Evolutionary conservation across 2,888 invertebrate genomes (phyloP).

Genomic region (Lasioglossum leucozonium): DNA sequence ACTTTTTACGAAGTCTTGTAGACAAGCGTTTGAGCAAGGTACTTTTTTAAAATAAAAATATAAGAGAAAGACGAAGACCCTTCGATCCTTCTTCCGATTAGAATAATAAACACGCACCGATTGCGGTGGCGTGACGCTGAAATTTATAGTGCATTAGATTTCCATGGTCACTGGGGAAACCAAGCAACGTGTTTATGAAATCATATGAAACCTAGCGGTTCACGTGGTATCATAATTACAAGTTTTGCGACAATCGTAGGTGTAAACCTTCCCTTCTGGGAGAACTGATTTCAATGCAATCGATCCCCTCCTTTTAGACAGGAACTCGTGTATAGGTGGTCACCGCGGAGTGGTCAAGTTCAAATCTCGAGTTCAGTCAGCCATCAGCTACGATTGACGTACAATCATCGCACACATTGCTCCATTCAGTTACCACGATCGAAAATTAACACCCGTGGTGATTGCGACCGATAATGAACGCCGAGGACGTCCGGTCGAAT

Average conservation of each 20-base stretch:
- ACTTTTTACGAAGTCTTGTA: slow-evolving; percentile 51
- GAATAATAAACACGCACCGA: not conserved
- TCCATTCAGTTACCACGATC: slow-evolving; percentile 40
- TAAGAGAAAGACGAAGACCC: not conserved
- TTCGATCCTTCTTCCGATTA: not conserved
- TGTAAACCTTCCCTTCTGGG: slow-evolving; percentile 55
- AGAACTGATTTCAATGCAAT: slow-evolving; percentile 60
- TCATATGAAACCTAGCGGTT: slow-evolving; percentile 1
- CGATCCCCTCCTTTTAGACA: slow-evolving; percentile 61
- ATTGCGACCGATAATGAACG: slow-evolving; percentile 32
- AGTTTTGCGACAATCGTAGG: slow-evolving; percentile 52
- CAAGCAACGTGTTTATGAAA: slow-evolving; percentile 37
- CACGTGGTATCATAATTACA: slow-evolving; percentile 31
- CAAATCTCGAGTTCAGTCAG: slow-evolving; percentile 79
- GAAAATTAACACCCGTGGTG: slow-evolving; percentile 39
- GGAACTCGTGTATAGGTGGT: slow-evolving; percentile 59
- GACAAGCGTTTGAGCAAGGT: not conserved
- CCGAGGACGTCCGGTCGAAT: slow-evolving; percentile 14
- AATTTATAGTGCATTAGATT: not conserved
- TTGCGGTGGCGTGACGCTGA: not conserved
- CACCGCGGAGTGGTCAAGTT: slow-evolving; percentile 77
- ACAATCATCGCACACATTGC: slow-evolving; percentile 61
- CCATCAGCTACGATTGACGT: slow-evolving; percentile 75
- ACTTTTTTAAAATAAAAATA: not conserved
- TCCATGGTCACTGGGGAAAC: not conserved